Evolutionary conservation across 2,797 vertebrate species (phyloP).

Genomic region (Vespertilio murinus): DNA sequence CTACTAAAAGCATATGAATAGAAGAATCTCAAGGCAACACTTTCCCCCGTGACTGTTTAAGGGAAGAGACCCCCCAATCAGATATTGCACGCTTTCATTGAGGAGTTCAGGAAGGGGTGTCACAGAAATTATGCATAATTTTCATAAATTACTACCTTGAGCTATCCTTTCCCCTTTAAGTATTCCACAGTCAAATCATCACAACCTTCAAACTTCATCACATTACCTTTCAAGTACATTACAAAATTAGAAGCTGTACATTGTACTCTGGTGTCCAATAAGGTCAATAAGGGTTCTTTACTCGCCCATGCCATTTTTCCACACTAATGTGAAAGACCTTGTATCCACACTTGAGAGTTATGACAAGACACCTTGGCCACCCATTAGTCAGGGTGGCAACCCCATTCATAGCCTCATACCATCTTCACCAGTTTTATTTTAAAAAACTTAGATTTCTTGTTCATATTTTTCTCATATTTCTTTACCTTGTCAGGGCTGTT

Average conservation of each 20-base stretch:
- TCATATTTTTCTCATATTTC: not conserved
- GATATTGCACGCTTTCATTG: not conserved
- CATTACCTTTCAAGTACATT: not conserved
- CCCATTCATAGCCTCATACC: not conserved
- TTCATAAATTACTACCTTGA: not conserved
- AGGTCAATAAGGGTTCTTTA: not conserved
- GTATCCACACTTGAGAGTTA: accelerated
- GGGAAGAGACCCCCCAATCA: not conserved
- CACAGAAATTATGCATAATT: not conserved
- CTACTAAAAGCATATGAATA: not conserved
- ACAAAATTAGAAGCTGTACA: not conserved
- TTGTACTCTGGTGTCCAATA: not conserved
- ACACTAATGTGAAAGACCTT: not conserved
- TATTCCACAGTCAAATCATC: not conserved
- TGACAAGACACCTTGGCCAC: not conserved
- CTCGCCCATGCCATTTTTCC: not conserved
- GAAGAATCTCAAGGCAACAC: not conserved
- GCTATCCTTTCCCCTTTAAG: not conserved
- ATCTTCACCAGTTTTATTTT: not conserved
- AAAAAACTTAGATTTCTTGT: not conserved
- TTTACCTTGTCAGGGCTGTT: not conserved
- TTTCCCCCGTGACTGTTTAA: not conserved
- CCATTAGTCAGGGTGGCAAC: not conserved
- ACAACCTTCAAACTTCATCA: not conserved
- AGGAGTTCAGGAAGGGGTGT: not conserved